Base-by-base conservation (phyloP, 2,797 vertebrate species). In the Brotogeris chrysoptera region DNA sequence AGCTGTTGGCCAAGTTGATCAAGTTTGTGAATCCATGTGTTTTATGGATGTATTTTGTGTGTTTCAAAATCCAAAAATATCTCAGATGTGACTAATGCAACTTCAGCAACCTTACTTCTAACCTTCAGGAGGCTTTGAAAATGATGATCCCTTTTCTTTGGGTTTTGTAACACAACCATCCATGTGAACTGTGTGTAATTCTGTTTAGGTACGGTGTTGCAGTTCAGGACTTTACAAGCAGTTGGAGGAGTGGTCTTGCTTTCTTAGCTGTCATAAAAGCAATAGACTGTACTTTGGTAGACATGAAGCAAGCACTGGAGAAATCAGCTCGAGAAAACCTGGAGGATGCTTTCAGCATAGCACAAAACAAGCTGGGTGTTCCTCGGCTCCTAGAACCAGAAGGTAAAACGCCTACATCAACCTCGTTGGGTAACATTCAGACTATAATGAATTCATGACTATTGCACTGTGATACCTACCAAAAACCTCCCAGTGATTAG, bases 261-360 rank as follows among this genome's bases (percentile, higher is more conserved):
- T 99, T 99, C 97, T 98, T 99, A 96, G 99, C 99, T 0, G 87
- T 99, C 95, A 99, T 99, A 94, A 99, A 99, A 97, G 99, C 99
- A 92, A 99, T 99, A 50, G 99, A 99, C 95, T 96, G 98, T 69
- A 99, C 98, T 96, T 97, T 99, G 96, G 99, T 99, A 66, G 99
- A 99, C 97, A 99, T 99, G 98, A 99, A 98, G 93, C 98, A 98
- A 94, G 98, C 99, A 17, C 95, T 99, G 94, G 98, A 99, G 81
- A 98, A 99, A 93, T 98, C 98, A 1, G 87, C 98, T 64, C 98
- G 97, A 88, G 99, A 99, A 71, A 99, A 99, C 74, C 97, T 99
- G 10, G 99, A 99, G 95, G 99, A 99, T 47, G 99, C 99, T 28
- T 99, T 99, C 97, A 98, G 98, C 96, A 98, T 98, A 30, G 99